Evolutionary conservation across 2,888 invertebrate genomes (phyloP).

Genomic region (Conistra vaccinii): DNA sequence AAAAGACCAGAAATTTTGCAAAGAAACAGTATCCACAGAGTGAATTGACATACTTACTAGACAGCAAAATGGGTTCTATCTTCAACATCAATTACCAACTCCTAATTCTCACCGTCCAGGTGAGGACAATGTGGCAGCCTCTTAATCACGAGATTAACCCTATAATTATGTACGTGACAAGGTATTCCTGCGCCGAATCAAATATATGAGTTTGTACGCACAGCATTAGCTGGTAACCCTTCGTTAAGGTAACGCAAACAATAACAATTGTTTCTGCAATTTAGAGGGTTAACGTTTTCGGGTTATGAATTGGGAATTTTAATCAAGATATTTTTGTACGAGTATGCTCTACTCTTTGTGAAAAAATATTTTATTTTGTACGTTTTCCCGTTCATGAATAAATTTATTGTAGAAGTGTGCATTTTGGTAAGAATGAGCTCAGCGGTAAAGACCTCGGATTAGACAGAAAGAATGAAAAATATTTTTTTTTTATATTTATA

Average conservation of each 20-base stretch:
- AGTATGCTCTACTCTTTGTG: not conserved
- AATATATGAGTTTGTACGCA: slow-evolving; percentile 49
- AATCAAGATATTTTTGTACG: slow-evolving; percentile 53
- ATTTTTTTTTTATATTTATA: too few relatives aligned
- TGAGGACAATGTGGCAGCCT: slow-evolving; percentile 30
- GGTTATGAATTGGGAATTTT: slow-evolving; percentile 57
- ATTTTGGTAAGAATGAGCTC: not conserved
- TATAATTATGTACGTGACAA: slow-evolving; percentile 56
- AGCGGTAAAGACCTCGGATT: not conserved
- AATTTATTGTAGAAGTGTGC: not conserved
- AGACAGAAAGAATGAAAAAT: not conserved
- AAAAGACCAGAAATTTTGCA: too few relatives aligned
- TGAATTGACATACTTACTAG: not conserved
- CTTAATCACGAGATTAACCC: slow-evolving; percentile 52
- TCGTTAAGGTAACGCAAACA: slow-evolving; percentile 61
- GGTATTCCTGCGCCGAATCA: slow-evolving; percentile 54
- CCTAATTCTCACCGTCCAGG: slow-evolving; percentile 9
- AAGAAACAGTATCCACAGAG: not conserved
- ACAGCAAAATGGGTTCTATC: not conserved
- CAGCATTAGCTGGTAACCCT: slow-evolving; percentile 53
- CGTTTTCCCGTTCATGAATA: not conserved
- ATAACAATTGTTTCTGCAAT: slow-evolving; percentile 52
- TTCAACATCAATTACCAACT: slow-evolving; percentile 13
- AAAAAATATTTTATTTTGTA: not conserved
- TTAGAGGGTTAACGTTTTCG: slow-evolving; percentile 55